phyloP scores from a whole-genome alignment of 2,888 invertebrate genomes.

The Dione juno region DNA sequence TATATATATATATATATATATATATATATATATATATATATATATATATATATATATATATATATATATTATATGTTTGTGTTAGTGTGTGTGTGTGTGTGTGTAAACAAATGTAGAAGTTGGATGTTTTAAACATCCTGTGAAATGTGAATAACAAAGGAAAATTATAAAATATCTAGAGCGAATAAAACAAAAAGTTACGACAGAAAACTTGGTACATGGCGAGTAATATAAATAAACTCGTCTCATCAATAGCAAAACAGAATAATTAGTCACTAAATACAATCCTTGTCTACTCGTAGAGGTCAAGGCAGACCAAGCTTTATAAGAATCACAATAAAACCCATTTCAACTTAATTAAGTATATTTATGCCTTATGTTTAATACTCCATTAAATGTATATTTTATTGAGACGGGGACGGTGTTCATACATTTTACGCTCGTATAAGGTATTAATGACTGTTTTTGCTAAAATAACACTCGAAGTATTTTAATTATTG shows the following conservation, averaged over 20 bases:
- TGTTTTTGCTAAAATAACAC: conserved; percentile 5
- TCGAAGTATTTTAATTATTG: conserved; percentile 16
- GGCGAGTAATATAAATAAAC: too few relatives aligned
- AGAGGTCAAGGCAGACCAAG: not conserved
- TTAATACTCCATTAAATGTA: not conserved
- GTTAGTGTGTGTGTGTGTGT: too few relatives aligned
- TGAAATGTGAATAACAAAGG: too few relatives aligned
- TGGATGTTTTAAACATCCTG: too few relatives aligned
- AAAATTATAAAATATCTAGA: too few relatives aligned
- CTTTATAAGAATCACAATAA: not conserved
- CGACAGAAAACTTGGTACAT: too few relatives aligned
- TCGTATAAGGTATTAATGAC: conserved; percentile 7
- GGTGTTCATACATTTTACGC: not conserved
- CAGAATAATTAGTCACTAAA: not conserved
- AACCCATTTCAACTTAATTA: conserved; percentile 9
- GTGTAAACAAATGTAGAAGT: too few relatives aligned
- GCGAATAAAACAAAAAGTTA: too few relatives aligned
- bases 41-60: too few relatives aligned
- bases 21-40: too few relatives aligned
- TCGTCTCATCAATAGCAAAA: not conserved
- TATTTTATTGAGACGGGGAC: conserved; percentile 15
- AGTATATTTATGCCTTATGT: conserved; percentile 8
- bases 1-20: too few relatives aligned
- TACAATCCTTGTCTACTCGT: not conserved
- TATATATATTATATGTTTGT: too few relatives aligned